These are phyloP conservation scores for Nanorana parkeri DNA, from an alignment of 2,113 vertebrate species.

Conservation along the genomic window DNA sequence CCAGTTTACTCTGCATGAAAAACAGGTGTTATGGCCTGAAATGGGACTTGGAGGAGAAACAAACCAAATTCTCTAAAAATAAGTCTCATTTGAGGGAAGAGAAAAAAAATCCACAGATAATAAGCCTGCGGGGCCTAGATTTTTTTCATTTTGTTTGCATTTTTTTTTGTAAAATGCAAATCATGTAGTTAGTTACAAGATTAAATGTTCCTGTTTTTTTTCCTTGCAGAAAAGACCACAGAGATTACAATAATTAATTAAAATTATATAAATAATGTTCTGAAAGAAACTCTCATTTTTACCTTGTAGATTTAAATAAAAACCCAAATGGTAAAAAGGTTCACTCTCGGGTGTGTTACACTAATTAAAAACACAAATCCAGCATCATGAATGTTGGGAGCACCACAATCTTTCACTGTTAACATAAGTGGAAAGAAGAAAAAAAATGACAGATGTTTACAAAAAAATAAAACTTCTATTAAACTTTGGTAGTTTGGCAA, in stretches of 20 bases:
- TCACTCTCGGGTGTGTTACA: slow-evolving; percentile 72
- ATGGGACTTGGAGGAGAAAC: slow-evolving; percentile 64
- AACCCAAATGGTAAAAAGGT: slow-evolving; percentile 70
- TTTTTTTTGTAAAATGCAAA: slow-evolving; percentile 73
- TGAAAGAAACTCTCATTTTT: slow-evolving; percentile 72
- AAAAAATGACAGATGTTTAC: slow-evolving; percentile 25
- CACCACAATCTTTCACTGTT: slow-evolving; percentile 63
- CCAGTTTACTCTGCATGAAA: slow-evolving; percentile 76
- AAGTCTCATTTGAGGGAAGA: slow-evolving; percentile 63
- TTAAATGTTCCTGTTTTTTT: slow-evolving; percentile 74
- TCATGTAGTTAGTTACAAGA: slow-evolving; percentile 72
- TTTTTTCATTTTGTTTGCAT: background rate
- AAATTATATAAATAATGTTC: slow-evolving; percentile 80
- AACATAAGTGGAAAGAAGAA: slow-evolving; percentile 45
- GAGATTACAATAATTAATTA: slow-evolving; percentile 83
- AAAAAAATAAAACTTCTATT: slow-evolving; percentile 61
- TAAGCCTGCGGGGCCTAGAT: slow-evolving; percentile 68
- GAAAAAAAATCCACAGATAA: slow-evolving; percentile 60
- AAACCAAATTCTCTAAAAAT: slow-evolving; percentile 71
- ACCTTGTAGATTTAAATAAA: slow-evolving; percentile 74
- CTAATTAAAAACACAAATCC: slow-evolving; percentile 78
- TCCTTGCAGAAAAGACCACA: slow-evolving; percentile 75
- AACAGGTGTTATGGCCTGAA: slow-evolving; percentile 76
- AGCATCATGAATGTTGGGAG: slow-evolving; percentile 67
- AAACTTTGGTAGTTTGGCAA: slow-evolving; percentile 24